Evolutionary conservation across 2,113 vertebrate species (phyloP).

Genomic region (Menura novaehollandiae): DNA sequence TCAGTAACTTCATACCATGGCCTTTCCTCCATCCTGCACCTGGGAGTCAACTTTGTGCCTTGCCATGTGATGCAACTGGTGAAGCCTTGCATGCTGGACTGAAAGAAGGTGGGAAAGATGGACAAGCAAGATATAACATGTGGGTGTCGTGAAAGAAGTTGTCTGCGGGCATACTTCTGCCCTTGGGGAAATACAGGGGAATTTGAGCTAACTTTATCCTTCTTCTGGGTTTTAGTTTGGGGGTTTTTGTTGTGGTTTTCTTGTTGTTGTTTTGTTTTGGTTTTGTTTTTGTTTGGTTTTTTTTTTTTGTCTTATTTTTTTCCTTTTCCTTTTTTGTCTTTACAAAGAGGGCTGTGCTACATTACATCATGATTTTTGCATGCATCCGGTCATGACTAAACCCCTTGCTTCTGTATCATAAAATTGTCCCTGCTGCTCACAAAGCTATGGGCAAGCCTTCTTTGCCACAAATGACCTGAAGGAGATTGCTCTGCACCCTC

Average conservation of each 20-base stretch:
- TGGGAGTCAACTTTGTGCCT: neutral
- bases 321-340: too few species aligned
- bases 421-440: neutral
- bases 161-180: fast-evolving
- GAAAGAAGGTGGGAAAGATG: neutral
- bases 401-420: neutral
- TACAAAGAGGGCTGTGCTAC: neutral
- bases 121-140: fast-evolving
- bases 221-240: neutral
- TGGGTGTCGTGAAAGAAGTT: neutral
- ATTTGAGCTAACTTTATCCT: neutral
- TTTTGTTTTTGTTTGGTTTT: too few species aligned
- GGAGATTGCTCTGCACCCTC: neutral
- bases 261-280: too few species aligned
- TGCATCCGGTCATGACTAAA: neutral
- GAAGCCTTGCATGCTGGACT: neutral
- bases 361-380: neutral
- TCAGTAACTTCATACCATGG: neutral
- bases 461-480: neutral
- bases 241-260: neutral
- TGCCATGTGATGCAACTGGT: neutral
- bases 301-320: too few species aligned
- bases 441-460: neutral
- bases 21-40: neutral
- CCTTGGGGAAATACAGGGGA: fast-evolving